Evolutionary conservation across 2,888 invertebrate genomes (phyloP), one percentile per base, ranked within the genome.

Genomic region (Dysmachus trigonus): DNA sequence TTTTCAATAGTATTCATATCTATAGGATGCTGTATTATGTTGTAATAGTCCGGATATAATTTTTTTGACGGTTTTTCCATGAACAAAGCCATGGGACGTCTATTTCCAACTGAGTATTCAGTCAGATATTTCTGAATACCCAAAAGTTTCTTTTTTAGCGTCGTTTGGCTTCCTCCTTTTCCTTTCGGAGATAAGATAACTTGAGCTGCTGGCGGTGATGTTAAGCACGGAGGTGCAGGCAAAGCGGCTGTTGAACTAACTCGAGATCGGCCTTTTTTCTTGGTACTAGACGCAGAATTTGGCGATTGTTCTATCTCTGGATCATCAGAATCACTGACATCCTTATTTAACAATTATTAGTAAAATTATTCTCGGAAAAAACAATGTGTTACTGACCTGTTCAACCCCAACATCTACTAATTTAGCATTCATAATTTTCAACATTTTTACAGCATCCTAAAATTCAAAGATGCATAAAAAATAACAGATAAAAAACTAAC

Each of bases 41-140:
- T 96, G 91, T 98, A 99, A 91, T 99, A 99, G 91, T 98, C 98
- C 0, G 98, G 98, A 91, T 99, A 99, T 41, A 97, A 93, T 90
- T 98, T 98, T 91, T 97, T 96, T 35, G 98, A 98, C 0, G 99
- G 99, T 90, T 98, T 97, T 91, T 98, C 98, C 97, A 99, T 97
- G 91, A 99, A 99, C 89, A 97, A 94, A 86, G 97, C 93, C 93
- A 98, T 97, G 0, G 98, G 96, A 89, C 96, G 95, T 15, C 99
- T 94, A 0, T 97, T 97, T 89, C 96, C 96, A 27, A 95, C 94
- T 85, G 94, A 93, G 90, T 94, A 95, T 90, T 96, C 95, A 88
- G 95, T 93, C 38, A 96, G 92, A 89, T 94, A 94, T 90, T 95
- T 97, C 89, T 97, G 97, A 84, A 99, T 93, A 85, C 94, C 93